Percentiles rank a stretch among this genome's conserved stretches.
Conservation (phyloP, 2,888 invertebrate species). For the Drosophila paranaensis region DNA sequence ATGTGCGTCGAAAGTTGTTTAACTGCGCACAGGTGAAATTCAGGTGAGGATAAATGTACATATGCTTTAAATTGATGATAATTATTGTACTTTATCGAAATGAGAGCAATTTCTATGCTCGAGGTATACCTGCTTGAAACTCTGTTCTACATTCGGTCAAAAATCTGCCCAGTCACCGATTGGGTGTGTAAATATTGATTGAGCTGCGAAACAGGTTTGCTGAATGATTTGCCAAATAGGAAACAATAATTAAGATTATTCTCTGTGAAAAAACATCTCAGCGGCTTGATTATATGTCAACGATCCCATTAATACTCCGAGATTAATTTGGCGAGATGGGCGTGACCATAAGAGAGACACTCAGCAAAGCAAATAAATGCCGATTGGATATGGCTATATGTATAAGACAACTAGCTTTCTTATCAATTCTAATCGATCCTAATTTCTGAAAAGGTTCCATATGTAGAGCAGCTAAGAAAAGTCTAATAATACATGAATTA, state of each 20-base stretch:
- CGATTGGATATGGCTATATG: no score
- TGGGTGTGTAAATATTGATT: slow-evolving; percentile 35
- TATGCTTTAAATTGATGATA: not conserved
- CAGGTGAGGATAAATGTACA: slow-evolving; percentile 3
- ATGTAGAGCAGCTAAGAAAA: not conserved
- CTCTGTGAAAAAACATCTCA: slow-evolving; percentile 18
- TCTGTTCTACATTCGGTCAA: slow-evolving; percentile 41
- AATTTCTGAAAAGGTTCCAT: no score
- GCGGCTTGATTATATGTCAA: slow-evolving; percentile 49
- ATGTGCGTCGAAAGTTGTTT: slow-evolving; percentile 46
- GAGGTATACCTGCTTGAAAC: slow-evolving; percentile 3
- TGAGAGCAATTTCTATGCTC: slow-evolving; percentile 17
- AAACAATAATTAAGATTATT: slow-evolving; percentile 38
- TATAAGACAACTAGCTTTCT: no score
- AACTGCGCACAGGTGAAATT: slow-evolving; percentile 41
- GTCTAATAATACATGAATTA: no score
- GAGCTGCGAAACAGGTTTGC: slow-evolving; percentile 41
- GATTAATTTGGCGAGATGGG: not conserved
- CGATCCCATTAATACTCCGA: slow-evolving; percentile 28
- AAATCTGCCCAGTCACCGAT: slow-evolving; percentile 40
- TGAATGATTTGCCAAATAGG: slow-evolving; percentile 34
- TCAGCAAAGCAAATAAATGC: not conserved
- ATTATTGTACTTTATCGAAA: not conserved
- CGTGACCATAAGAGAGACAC: not conserved
- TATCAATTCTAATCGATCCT: no score